Evolutionary conservation across 2,888 invertebrate genomes (phyloP), one percentile per base, ranked within the genome.

Genomic region (Temnothorax rugatulus): DNA sequence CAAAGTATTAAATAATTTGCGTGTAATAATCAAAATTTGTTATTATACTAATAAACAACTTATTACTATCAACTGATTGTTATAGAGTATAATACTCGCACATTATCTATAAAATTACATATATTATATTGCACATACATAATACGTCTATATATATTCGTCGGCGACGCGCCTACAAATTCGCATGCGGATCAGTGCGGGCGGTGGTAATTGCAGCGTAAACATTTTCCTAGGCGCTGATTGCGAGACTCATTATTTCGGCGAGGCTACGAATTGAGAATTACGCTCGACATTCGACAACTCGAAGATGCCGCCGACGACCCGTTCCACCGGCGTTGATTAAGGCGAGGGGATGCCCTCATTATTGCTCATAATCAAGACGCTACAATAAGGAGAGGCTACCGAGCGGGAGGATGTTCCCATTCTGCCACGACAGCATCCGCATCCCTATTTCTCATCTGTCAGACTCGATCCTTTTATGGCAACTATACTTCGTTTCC

Each of bases 181-280:
- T 82, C 82, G 74, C 82, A 86, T 82, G 71, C 50, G 71, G 76
- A 81, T 73, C 81, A 86, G 38, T 73, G 34, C 41, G 69, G 69
- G 75, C 66, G 86, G 66, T 83, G 86, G 90, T 94, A 94, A 94
- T 93, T 94, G 92, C 93, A 92, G 92, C 91, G 93, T 93, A 93
- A 94, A 94, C 92, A 93, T 93, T 94, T 92, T 90, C 89, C 87
- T 84, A 82, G 84, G 87, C 88, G 89, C 90, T 93, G 93, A 94
- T 94, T 94, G 93, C 93, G 92, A 92, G 92, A 94, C 93, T 94
- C 94, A 94, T 94, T 94, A 94, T 94, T 93, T 93, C 90, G 89
- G 89, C 86, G 87, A 91, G 90, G 87, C 90, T 89, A 87, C 89
- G 87, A 92, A 93, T 93, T 91, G 89, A 90, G 92, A 92, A 92